These are phyloP conservation scores for Hydractinia symbiolongicarpus DNA, from an alignment of 30 jellyfish, hydroid and myxozoan species.

Conservation along the genomic window DNA sequence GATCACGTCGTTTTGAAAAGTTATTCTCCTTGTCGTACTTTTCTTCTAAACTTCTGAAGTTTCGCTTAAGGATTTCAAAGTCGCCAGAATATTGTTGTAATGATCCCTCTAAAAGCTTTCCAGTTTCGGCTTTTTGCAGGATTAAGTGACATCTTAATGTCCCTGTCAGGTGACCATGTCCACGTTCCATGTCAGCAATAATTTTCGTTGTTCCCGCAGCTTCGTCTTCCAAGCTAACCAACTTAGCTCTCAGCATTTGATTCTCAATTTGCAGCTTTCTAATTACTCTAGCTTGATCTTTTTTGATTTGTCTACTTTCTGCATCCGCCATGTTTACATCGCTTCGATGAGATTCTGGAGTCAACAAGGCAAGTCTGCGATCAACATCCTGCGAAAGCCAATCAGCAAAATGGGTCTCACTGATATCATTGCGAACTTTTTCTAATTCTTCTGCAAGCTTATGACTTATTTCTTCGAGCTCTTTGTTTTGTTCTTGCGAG, in stretches of 20 bases:
- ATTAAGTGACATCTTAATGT: slow-evolving; percentile 78
- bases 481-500: slow-evolving; percentile 36
- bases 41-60: slow-evolving; percentile 57
- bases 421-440: slow-evolving; percentile 29
- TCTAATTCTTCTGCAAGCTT: slow-evolving; percentile 22
- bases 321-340: slow-evolving; percentile 29
- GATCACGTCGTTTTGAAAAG: slow-evolving; percentile 53
- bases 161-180: slow-evolving; percentile 98
- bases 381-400: slow-evolving; percentile 43
- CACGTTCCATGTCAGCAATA: slow-evolving; percentile 95
- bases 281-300: slow-evolving; percentile 31
- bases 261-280: slow-evolving; percentile 77
- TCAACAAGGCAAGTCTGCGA: slow-evolving; percentile 33
- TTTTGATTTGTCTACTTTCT: slow-evolving; percentile 1
- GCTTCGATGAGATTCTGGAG: slow-evolving; percentile 44
- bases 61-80: slow-evolving; percentile 49
- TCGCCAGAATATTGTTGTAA: slow-evolving; percentile 75
- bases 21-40: slow-evolving; percentile 61
- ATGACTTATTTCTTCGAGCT: slow-evolving; percentile 36
- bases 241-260: slow-evolving; percentile 57
- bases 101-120: slow-evolving; percentile 73
- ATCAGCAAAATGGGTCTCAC: slow-evolving; percentile 38
- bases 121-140: slow-evolving; percentile 82
- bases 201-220: slow-evolving; percentile 80
- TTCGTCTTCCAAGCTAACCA: slow-evolving; percentile 77